Percentiles rank a stretch among this genome's conserved stretches.
Conservation (phyloP, 1,140 invertebrate genomes). For the Plectrocnemia conspersa region DNA sequence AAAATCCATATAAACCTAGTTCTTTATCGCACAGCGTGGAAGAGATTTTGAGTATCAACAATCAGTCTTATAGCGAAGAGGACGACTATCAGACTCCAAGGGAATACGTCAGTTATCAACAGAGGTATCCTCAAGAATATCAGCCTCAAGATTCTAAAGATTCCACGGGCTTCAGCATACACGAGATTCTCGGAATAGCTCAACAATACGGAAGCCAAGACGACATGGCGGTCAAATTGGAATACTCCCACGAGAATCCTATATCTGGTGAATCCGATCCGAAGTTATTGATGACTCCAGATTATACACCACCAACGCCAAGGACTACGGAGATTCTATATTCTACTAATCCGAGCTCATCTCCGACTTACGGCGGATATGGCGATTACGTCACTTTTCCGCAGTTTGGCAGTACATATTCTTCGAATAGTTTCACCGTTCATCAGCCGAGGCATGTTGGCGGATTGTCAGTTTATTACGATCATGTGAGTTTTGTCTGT, state of each 20-base stretch:
- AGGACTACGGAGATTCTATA: conserved; percentile 40
- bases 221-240: conserved; percentile 41
- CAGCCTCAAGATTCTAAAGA: conserved; percentile 48
- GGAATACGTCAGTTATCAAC: conserved; percentile 34
- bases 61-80: conserved; percentile 17
- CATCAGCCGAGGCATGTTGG: conserved; percentile 5
- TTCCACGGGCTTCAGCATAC: conserved; percentile 48
- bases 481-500: conserved; percentile 17
- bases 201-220: conserved; percentile 42
- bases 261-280: conserved; percentile 11
- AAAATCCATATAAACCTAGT: conserved; percentile 12
- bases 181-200: conserved; percentile 48
- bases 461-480: conserved; percentile 16
- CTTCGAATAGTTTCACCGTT: conserved; percentile 1
- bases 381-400: background rate
- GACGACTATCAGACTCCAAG: conserved; percentile 8
- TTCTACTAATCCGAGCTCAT: conserved; percentile 35
- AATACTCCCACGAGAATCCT: conserved; percentile 38
- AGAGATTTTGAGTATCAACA: conserved; percentile 43
- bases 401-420: background rate
- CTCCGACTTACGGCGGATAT: background rate
- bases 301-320: conserved; percentile 37
- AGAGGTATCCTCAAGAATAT: conserved; percentile 48
- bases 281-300: background rate
- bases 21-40: conserved; percentile 45